phyloP scores from a whole-genome alignment of 2,888 invertebrate species.

The Drepana falcataria region DNA sequence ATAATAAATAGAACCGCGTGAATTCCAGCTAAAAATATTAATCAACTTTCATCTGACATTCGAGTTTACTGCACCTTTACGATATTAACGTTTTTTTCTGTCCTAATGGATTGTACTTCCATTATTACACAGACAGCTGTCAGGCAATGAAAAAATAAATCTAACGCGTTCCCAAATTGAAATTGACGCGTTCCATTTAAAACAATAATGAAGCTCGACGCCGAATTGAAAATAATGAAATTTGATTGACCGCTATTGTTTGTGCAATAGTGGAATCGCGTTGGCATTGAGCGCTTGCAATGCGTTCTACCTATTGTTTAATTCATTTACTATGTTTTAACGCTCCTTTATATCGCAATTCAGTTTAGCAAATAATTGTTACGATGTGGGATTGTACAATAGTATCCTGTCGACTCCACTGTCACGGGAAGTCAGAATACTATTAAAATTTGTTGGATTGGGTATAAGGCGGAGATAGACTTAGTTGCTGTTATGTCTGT shows the following conservation, averaged over 20 bases:
- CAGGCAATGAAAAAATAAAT: constrained; percentile 46
- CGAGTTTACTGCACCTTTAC: constrained; percentile 4
- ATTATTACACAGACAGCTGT: constrained; percentile 47
- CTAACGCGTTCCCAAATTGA: constrained; percentile 60
- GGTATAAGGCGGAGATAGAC: too few species aligned
- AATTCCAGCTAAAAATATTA: constrained; percentile 10
- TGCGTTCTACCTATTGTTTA: background rate
- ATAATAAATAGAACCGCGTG: constrained; percentile 14
- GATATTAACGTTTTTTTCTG: constrained; percentile 23
- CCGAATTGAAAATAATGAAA: constrained; percentile 67
- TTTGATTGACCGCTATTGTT: constrained; percentile 50
- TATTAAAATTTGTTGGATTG: too few species aligned
- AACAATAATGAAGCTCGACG: constrained; percentile 59
- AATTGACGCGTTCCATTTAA: constrained; percentile 74
- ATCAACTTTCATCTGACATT: constrained; percentile 4
- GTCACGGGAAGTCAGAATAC: too few species aligned
- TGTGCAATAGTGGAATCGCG: constrained; percentile 28
- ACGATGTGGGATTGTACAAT: too few species aligned
- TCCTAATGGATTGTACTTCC: constrained; percentile 27
- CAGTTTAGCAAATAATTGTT: too few species aligned
- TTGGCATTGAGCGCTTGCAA: constrained; percentile 22
- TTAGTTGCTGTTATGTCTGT: too few species aligned
- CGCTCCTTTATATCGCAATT: background rate
- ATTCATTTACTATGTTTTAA: constrained; percentile 8
- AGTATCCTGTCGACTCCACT: too few species aligned